Conservation (phyloP, 1,140 invertebrate genomes). For the Geopemphigus sp. region DNA sequence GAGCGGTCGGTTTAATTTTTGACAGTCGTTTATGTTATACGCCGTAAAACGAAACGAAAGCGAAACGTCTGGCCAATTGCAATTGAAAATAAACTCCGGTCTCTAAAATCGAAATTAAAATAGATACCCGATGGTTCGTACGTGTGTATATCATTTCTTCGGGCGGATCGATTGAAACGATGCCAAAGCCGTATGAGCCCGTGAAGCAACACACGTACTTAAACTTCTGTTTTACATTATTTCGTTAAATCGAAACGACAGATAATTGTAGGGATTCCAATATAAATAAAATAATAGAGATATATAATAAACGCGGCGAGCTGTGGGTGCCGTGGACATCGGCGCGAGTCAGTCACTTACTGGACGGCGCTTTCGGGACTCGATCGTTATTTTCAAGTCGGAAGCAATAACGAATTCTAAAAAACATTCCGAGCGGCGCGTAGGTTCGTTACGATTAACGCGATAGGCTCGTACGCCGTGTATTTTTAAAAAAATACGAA, state of each 20-base stretch:
- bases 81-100: slow-evolving; percentile 25
- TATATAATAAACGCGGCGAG: too few species aligned
- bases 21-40: slow-evolving; percentile 3
- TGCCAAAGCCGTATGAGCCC: slow-evolving; percentile 5
- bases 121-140: slow-evolving; percentile 15
- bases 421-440: too few species aligned
- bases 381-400: too few species aligned
- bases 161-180: neutral
- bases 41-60: neutral
- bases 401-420: too few species aligned
- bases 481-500: too few species aligned
- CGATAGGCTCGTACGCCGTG: too few species aligned
- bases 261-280: neutral
- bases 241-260: neutral
- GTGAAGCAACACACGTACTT: neutral
- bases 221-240: neutral
- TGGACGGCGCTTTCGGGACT: too few species aligned
- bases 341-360: too few species aligned
- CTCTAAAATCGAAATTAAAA: slow-evolving; percentile 13
- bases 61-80: slow-evolving; percentile 27
- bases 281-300: neutral
- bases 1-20: neutral
- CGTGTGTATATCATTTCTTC: neutral
- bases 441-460: too few species aligned
- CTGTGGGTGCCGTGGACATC: too few species aligned